These are phyloP conservation scores for Ptychoptera contaminata DNA, from an alignment of 2,888 invertebrate species.

Conservation along the genomic window DNA sequence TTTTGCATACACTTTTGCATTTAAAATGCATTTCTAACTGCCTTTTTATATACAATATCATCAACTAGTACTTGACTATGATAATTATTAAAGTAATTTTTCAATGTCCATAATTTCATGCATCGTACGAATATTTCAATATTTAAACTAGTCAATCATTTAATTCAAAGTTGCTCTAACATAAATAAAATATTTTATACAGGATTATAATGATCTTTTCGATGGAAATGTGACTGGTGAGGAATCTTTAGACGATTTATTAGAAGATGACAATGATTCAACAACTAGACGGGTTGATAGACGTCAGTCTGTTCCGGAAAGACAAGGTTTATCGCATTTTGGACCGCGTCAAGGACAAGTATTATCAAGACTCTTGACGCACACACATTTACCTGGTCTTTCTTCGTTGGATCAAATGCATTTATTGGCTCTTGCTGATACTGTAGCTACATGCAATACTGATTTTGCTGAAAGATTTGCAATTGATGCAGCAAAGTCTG, in stretches of 20 bases:
- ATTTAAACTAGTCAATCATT: no score
- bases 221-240: conserved; percentile 63
- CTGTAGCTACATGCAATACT: conserved; percentile 84
- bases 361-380: conserved; percentile 79
- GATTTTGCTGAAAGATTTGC: conserved; percentile 73
- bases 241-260: conserved; percentile 63
- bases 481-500: conserved; percentile 48
- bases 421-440: conserved; percentile 93
- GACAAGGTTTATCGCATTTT: conserved; percentile 67
- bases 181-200: no score
- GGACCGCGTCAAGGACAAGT: conserved; percentile 75
- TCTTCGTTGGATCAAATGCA: conserved; percentile 99
- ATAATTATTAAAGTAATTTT: background rate
- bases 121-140: no score
- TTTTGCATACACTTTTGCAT: no score
- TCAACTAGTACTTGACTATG: no score
- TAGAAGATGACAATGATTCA: conserved; percentile 56
- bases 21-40: no score
- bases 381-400: conserved; percentile 85
- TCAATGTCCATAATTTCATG: background rate
- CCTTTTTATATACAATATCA: no score
- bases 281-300: conserved; percentile 37
- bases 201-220: conserved; percentile 84
- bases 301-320: conserved; percentile 53
- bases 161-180: no score